These are phyloP conservation scores for Nasua narica DNA, from an alignment of 2,797 vertebrate species.

Conservation along the genomic window DNA sequence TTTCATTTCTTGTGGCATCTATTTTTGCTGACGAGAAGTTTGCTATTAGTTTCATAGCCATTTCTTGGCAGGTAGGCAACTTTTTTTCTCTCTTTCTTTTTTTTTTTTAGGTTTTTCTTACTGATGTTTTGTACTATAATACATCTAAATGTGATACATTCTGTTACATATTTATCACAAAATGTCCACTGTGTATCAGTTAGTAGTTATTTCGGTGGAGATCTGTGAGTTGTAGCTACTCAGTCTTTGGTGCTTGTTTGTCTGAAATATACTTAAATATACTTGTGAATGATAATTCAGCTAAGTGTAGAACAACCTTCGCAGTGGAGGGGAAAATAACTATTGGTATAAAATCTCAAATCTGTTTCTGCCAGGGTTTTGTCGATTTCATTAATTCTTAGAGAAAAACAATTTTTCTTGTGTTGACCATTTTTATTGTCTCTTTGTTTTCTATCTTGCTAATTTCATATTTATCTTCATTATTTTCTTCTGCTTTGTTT, in stretches of 20 bases:
- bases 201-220: neutral
- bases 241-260: neutral
- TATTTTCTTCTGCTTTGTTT: conserved; percentile 17
- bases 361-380: neutral
- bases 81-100: neutral
- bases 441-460: neutral
- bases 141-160: neutral
- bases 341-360: neutral
- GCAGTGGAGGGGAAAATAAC: neutral
- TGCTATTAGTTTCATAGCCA: neutral
- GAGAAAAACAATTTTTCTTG: neutral
- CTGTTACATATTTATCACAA: neutral
- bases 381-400: neutral
- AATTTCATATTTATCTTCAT: neutral
- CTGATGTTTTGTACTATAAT: neutral
- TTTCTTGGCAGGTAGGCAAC: neutral
- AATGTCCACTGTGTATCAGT: neutral
- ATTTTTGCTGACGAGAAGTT: neutral
- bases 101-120: neutral
- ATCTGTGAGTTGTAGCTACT: neutral
- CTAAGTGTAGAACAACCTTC: neutral
- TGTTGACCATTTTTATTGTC: neutral
- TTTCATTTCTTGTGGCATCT: neutral
- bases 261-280: neutral
- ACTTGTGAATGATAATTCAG: neutral